These are phyloP conservation scores for Malacosoma neustria DNA, from an alignment of 2,888 invertebrate species.

Conservation along the genomic window DNA sequence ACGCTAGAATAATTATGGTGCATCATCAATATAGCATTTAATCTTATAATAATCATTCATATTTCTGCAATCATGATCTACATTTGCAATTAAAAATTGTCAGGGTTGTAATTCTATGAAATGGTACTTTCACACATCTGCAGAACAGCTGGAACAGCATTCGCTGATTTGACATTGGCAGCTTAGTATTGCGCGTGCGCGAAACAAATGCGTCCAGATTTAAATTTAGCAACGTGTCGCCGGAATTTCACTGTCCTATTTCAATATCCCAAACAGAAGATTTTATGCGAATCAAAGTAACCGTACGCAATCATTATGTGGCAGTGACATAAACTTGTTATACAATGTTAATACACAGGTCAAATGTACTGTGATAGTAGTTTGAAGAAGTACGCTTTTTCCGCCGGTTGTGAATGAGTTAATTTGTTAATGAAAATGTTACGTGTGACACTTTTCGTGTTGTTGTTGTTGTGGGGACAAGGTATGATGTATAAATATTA, in stretches of 20 bases:
- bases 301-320: slow-evolving; percentile 24
- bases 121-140: no score
- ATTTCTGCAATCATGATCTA: no score
- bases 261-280: slow-evolving; percentile 43
- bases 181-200: slow-evolving; percentile 53
- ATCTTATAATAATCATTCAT: no score
- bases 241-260: slow-evolving; percentile 59
- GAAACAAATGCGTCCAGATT: slow-evolving; percentile 43
- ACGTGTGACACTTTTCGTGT: slow-evolving; percentile 25
- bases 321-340: slow-evolving; percentile 4
- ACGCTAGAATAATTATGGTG: no score
- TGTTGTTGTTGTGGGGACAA: slow-evolving; percentile 40
- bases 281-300: slow-evolving; percentile 32
- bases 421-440: slow-evolving; percentile 25
- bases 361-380: background rate
- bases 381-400: background rate
- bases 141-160: slow-evolving; percentile 15
- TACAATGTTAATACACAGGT: background rate
- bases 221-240: slow-evolving; percentile 59
- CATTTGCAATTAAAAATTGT: no score
- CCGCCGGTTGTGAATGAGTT: slow-evolving; percentile 1
- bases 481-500: slow-evolving; percentile 25
- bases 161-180: slow-evolving; percentile 34
- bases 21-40: no score
- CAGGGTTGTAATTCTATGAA: no score